Percentiles rank a stretch among this genome's conserved stretches.
phyloP scores from a whole-genome alignment of 2,888 invertebrate genomes.

The Marronus borbonicus region DNA sequence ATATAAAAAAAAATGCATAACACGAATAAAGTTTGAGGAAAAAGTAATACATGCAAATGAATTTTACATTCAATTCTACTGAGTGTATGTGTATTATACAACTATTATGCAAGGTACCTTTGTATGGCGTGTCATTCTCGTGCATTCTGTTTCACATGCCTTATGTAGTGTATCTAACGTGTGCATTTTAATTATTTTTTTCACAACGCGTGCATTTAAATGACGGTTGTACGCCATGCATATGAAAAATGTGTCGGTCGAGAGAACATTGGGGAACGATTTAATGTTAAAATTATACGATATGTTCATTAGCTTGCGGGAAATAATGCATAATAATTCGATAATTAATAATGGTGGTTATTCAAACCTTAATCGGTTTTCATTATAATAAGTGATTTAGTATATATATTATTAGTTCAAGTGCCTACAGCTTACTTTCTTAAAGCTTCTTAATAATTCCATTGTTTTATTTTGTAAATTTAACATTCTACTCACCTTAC shows the following conservation, averaged over 20 bases:
- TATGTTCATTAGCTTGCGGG: slow-evolving; percentile 24
- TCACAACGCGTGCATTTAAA: slow-evolving; percentile 41
- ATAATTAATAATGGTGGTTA: slow-evolving; percentile 34
- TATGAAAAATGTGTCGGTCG: slow-evolving; percentile 41
- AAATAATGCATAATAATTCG: slow-evolving; percentile 40
- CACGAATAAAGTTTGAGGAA: too few relatives aligned
- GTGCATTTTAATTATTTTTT: slow-evolving; percentile 44
- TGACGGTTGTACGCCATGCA: slow-evolving; percentile 32
- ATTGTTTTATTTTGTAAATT: too few relatives aligned
- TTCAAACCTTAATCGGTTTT: slow-evolving; percentile 24
- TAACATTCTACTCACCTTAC: too few relatives aligned
- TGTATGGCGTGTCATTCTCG: slow-evolving; percentile 16
- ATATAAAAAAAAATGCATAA: too few relatives aligned
- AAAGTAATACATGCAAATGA: too few relatives aligned
- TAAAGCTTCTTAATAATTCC: too few relatives aligned
- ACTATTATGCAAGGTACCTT: neutral
- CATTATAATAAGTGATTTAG: slow-evolving; percentile 27
- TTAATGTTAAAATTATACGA: slow-evolving; percentile 39
- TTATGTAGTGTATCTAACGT: slow-evolving; percentile 38
- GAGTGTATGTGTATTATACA: too few relatives aligned
- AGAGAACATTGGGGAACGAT: slow-evolving; percentile 30
- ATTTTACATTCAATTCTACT: too few relatives aligned
- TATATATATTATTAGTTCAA: neutral
- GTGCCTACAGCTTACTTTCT: too few relatives aligned
- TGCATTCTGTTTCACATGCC: slow-evolving; percentile 28